phyloP scores from a whole-genome alignment of 2,888 invertebrate species.

The Tortrix viridana region DNA sequence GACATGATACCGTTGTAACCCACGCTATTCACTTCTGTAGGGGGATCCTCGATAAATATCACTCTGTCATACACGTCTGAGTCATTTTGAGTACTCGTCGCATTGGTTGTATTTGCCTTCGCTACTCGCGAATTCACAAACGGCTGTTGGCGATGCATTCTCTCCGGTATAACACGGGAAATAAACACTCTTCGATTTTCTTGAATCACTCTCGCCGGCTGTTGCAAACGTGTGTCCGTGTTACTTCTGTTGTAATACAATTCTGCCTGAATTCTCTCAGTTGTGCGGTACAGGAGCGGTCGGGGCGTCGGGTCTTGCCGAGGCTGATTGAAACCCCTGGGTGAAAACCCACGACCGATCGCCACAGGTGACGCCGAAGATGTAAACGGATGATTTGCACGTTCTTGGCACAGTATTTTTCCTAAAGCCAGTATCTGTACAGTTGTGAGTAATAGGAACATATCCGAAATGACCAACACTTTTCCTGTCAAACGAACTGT shows the following conservation, averaged over 20 bases:
- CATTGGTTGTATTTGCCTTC: constrained; percentile 5
- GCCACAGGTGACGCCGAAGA: constrained; percentile 37
- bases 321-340: constrained; percentile 39
- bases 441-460: constrained; percentile 56
- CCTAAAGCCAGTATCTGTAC: constrained; percentile 51
- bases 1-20: background rate
- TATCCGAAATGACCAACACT: constrained; percentile 45
- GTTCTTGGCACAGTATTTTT: constrained; percentile 53
- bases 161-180: constrained; percentile 42
- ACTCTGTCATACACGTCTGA: constrained; percentile 23
- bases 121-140: constrained; percentile 5
- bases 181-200: constrained; percentile 44
- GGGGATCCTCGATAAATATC: constrained; percentile 13
- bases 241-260: constrained; percentile 39
- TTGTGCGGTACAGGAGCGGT: constrained; percentile 42
- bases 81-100: constrained; percentile 10
- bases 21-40: constrained; percentile 12
- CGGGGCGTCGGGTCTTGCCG: constrained; percentile 36
- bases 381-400: constrained; percentile 45
- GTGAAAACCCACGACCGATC: constrained; percentile 29
- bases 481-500: constrained; percentile 38
- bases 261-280: constrained; percentile 21
- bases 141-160: constrained; percentile 30
- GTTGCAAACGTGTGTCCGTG: constrained; percentile 39
- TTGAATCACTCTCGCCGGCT: constrained; percentile 42